Evolutionary conservation across 2,888 invertebrate species (phyloP).

Genomic region (Polia nebulosa): DNA sequence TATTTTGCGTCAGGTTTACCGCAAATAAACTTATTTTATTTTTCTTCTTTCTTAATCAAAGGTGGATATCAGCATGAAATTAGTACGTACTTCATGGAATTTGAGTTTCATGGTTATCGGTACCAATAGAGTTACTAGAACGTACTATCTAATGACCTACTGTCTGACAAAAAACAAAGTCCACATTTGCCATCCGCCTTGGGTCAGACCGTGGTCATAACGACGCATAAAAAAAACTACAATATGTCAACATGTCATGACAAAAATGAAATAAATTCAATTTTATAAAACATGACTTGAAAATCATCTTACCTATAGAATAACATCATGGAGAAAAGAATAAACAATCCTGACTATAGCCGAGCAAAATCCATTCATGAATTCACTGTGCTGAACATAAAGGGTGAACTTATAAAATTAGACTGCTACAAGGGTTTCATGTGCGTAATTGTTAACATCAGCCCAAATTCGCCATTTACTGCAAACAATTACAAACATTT

Average conservation of each 20-base stretch:
- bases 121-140: too few relatives aligned
- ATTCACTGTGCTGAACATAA: conserved; percentile 43
- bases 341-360: conserved; percentile 44
- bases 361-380: conserved; percentile 37
- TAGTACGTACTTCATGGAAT: too few relatives aligned
- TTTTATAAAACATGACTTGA: background rate
- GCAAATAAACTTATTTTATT: too few relatives aligned
- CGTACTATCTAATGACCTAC: too few relatives aligned
- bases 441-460: conserved; percentile 45
- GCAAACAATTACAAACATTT: conserved; percentile 29
- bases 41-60: too few relatives aligned
- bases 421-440: conserved; percentile 43
- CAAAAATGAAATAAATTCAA: background rate
- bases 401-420: conserved; percentile 37
- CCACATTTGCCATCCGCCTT: too few relatives aligned
- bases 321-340: conserved; percentile 13
- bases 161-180: too few relatives aligned
- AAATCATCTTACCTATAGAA: background rate
- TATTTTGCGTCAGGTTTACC: too few relatives aligned
- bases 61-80: too few relatives aligned
- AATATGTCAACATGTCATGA: too few relatives aligned
- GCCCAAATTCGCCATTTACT: conserved; percentile 16
- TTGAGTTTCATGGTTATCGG: too few relatives aligned
- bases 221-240: background rate
- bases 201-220: background rate